Base-by-base conservation (phyloP, 2,888 invertebrate genomes). In the Mesoligia furuncula region DNA sequence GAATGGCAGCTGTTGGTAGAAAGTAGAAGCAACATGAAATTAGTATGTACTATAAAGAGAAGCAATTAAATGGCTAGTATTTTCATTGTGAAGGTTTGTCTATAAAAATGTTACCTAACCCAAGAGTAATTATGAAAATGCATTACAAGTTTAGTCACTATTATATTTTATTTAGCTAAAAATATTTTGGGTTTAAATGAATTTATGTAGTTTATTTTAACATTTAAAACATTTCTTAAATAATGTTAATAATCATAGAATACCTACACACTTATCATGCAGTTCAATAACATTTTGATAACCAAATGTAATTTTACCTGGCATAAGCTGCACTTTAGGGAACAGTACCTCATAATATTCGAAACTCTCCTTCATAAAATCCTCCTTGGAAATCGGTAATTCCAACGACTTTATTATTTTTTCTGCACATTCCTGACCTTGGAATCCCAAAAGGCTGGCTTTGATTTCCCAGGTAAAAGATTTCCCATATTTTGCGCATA, bases 401-500 rank as follows among this genome's bases (percentile, higher is more conserved):
- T 97, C 95, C 80, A 98, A 95, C 9, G 95, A 90, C 79, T 96
- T 92, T 20, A 98, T 96, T 66, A 98, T 97, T 87, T 95, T 97
- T 89, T 97, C 95, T 0, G 98, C 97, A 84, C 97, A 97, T 83
- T 98, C 98, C 13, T 92, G 93, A 3, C 97, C 97, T 90, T 97
- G 97, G 77, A 97, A 96, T 2, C 98, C 98, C 97, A 98, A 98
- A 59, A 97, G 91, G 82, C 96, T 95, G 9, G 97, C 94, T 94
- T 99, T 99, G 39, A 98, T 92, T 57, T 98, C 98, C 98, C 98
- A 98, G 0, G 98, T 98, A 92, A 98, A 99, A 15, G 94, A 95
- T 93, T 98, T 98, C 0, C 97, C 98, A 95, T 98, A 98, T 78
- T 97, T 97, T 79, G 97, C 97, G 85, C 98, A 96, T 45, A 98